These are phyloP conservation scores for Gastrophysa polygoni DNA, from an alignment of 2,888 invertebrate genomes.

Conservation along the genomic window DNA sequence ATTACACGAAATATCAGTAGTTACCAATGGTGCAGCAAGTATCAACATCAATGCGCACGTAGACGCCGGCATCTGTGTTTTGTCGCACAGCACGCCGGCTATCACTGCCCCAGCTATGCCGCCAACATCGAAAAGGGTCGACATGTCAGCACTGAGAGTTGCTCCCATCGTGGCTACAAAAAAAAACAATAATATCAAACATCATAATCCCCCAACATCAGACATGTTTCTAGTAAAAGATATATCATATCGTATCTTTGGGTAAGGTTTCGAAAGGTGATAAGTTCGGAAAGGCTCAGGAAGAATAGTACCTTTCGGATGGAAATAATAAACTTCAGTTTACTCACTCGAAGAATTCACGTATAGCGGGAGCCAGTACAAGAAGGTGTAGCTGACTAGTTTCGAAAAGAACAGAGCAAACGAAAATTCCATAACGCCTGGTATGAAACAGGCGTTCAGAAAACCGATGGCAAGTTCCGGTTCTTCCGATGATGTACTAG, in stretches of 20 bases:
- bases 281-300: background rate
- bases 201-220: too few relatives aligned
- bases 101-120: slow-evolving; percentile 88
- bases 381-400: slow-evolving; percentile 94
- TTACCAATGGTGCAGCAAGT: slow-evolving; percentile 82
- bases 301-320: too few relatives aligned
- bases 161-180: slow-evolving; percentile 71
- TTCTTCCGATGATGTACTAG: slow-evolving; percentile 42
- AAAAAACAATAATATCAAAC: too few relatives aligned
- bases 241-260: too few relatives aligned
- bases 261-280: too few relatives aligned
- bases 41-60: slow-evolving; percentile 84
- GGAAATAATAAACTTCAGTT: background rate
- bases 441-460: slow-evolving; percentile 78
- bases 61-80: slow-evolving; percentile 81
- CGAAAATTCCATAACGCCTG: slow-evolving; percentile 93
- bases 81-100: slow-evolving; percentile 87
- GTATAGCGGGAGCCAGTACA: slow-evolving; percentile 94
- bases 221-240: too few relatives aligned
- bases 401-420: slow-evolving; percentile 94
- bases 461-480: slow-evolving; percentile 72
- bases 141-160: slow-evolving; percentile 74
- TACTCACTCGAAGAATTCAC: slow-evolving; percentile 83
- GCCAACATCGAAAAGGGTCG: slow-evolving; percentile 86
- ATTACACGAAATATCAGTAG: slow-evolving; percentile 29